Conservation (phyloP, 2,797 vertebrate genomes). For the Loriculus beryllinus region DNA sequence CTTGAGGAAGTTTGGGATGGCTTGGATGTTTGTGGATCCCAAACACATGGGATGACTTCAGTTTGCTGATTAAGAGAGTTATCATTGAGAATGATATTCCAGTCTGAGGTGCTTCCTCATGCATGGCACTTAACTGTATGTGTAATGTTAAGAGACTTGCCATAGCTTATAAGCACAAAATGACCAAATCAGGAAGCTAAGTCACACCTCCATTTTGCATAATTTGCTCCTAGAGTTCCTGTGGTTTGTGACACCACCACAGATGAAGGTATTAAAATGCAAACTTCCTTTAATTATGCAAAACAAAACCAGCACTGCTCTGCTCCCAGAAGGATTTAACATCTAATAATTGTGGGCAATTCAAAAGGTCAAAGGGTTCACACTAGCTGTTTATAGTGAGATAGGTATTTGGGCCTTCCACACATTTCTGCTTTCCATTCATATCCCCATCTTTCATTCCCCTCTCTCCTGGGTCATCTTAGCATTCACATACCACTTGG, state of each 20-base stretch:
- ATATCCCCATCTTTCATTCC: not conserved
- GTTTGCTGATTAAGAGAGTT: not conserved
- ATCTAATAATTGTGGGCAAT: not conserved
- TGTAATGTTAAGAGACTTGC: not conserved
- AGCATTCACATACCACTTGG: not conserved
- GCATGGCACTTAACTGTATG: not conserved
- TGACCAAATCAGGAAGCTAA: conserved; percentile 34
- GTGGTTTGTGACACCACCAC: not conserved
- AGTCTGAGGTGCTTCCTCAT: not conserved
- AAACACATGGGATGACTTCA: not conserved
- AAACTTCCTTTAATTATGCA: conserved; percentile 30
- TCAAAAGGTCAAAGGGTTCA: not conserved
- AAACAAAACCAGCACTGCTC: not conserved
- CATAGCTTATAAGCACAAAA: not conserved
- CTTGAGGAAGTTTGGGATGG: conserved; percentile 5
- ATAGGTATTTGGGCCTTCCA: not conserved
- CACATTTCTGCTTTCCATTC: not conserved
- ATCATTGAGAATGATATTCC: not conserved
- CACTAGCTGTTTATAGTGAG: not conserved
- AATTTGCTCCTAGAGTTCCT: conserved; percentile 19
- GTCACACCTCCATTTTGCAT: conserved; percentile 15
- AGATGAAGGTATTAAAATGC: not conserved
- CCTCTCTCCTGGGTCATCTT: not conserved
- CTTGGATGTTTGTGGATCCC: not conserved
- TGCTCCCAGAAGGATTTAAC: conserved; percentile 3